These are phyloP conservation scores for Hydrolagus affinis DNA, from an alignment of 2,113 vertebrate species.

Conservation along the genomic window DNA sequence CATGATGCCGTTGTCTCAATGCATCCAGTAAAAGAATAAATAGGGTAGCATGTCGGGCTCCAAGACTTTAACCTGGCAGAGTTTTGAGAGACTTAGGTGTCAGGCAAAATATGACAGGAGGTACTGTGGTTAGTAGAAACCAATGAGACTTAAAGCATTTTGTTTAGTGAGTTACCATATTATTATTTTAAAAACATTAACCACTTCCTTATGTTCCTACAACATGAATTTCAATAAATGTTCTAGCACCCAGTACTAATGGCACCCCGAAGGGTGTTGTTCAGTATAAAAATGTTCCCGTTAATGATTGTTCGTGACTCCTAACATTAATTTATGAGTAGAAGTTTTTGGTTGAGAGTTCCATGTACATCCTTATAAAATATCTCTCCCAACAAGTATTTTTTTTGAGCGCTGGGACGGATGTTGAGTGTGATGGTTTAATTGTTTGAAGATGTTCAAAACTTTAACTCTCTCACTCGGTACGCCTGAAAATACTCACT, in stretches of 20 bases:
- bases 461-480: not conserved
- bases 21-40: not conserved
- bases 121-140: not conserved
- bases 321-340: not conserved
- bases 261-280: not conserved
- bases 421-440: not conserved
- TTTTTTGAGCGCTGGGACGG: no score
- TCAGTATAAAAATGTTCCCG: not conserved
- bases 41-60: not conserved
- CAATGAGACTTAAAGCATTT: not conserved
- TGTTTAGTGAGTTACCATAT: not conserved
- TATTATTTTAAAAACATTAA: constrained; percentile 6
- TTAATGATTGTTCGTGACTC: not conserved
- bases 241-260: not conserved
- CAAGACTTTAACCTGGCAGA: not conserved
- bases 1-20: not conserved
- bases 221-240: no score
- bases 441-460: not conserved
- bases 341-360: not conserved
- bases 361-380: not conserved
- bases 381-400: not conserved
- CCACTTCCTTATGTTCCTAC: constrained; percentile 6
- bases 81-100: not conserved
- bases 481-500: not conserved
- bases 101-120: not conserved